Evolutionary conservation across 1,140 invertebrate genomes (phyloP).

Genomic region (Chymomyza costata): DNA sequence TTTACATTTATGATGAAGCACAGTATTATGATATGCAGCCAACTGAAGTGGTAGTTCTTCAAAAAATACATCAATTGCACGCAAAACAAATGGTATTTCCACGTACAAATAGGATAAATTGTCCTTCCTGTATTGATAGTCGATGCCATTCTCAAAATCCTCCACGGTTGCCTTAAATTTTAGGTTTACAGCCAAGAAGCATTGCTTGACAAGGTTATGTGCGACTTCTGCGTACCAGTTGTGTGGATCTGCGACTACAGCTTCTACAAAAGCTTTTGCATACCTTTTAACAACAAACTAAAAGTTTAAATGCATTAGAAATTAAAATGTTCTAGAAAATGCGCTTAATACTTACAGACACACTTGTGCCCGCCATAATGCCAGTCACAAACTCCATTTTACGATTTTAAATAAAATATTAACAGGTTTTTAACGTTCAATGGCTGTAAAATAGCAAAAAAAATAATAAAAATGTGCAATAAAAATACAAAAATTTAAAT

Average conservation of each 20-base stretch:
- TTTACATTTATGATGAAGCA: background rate
- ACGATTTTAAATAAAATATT: slow-evolving; percentile 2
- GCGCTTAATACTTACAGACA: slow-evolving; percentile 25
- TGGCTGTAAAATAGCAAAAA: too few species aligned
- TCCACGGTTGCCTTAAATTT: slow-evolving; percentile 29
- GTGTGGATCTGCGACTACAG: slow-evolving; percentile 19
- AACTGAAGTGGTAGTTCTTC: slow-evolving; percentile 16
- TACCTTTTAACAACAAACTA: slow-evolving; percentile 19
- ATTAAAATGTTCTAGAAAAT: too few species aligned
- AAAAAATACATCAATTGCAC: slow-evolving; percentile 27
- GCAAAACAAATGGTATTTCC: slow-evolving; percentile 16
- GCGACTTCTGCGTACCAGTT: slow-evolving; percentile 31
- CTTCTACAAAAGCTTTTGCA: slow-evolving; percentile 18
- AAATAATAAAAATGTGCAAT: too few species aligned
- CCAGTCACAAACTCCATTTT: slow-evolving; percentile 40
- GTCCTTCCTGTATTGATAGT: slow-evolving; percentile 33
- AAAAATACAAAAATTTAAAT: too few species aligned
- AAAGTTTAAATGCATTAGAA: background rate
- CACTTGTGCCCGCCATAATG: slow-evolving; percentile 24
- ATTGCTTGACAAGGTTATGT: slow-evolving; percentile 46
- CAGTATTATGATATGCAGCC: background rate
- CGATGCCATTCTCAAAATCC: slow-evolving; percentile 14
- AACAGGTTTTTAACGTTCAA: background rate
- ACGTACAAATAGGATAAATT: slow-evolving; percentile 40
- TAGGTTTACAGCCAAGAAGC: slow-evolving; percentile 34